Evolutionary conservation across 2,888 invertebrate species (phyloP).

Genomic region (Stictocephala bisonia): DNA sequence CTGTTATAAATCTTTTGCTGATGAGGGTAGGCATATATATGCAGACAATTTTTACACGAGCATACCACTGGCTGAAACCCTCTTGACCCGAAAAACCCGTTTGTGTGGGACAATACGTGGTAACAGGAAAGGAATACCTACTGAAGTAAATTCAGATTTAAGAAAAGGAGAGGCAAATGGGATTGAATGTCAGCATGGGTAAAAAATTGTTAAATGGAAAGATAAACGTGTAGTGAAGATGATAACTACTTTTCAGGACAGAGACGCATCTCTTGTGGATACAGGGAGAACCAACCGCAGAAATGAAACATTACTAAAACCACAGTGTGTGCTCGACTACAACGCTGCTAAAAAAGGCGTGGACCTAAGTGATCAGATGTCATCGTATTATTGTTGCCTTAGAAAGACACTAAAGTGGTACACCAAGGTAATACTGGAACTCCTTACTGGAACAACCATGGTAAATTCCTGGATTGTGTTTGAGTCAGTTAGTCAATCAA

Average conservation of each 20-base stretch:
- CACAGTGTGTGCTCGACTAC: conserved; percentile 27
- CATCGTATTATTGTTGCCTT: conserved; percentile 23
- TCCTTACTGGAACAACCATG: not conserved
- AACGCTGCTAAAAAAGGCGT: conserved; percentile 36
- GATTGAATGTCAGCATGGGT: not conserved
- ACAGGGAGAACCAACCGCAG: conserved; percentile 3
- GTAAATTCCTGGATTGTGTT: conserved; percentile 8
- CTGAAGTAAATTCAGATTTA: not conserved
- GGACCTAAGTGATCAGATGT: conserved; percentile 35
- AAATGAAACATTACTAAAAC: conserved; percentile 18
- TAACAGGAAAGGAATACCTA: not conserved
- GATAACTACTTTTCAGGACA: not conserved
- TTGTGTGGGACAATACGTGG: not conserved
- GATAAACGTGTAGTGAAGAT: no score
- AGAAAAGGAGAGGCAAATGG: not conserved
- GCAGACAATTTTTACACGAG: not conserved
- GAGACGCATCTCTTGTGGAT: not conserved
- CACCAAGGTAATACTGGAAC: conserved; percentile 32
- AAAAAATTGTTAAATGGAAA: not conserved
- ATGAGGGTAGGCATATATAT: not conserved
- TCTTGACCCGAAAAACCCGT: no score
- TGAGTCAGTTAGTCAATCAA: not conserved
- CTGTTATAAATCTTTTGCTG: no score
- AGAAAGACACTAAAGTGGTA: conserved; percentile 40
- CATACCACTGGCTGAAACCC: not conserved